A percentile compares a stretch with the other conserved stretches of the same genome.
These are phyloP conservation scores for Poeciliopsis turrubarensis DNA, from an alignment of 2,113 vertebrate genomes.

Conservation along the genomic window DNA sequence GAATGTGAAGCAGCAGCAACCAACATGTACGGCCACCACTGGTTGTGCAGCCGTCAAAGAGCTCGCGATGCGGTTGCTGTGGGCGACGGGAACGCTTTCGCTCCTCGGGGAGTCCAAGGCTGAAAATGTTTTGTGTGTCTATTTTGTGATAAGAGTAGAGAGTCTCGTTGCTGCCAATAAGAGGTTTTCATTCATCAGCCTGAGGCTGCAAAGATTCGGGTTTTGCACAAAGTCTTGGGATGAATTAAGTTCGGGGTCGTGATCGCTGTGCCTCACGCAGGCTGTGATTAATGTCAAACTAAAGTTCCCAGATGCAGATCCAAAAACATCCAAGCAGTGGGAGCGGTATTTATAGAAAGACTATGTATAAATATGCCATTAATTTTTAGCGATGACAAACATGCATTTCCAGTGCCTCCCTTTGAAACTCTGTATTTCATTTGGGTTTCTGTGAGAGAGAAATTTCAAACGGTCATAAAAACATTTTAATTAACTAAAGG, in stretches of 20 bases:
- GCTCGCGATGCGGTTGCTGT: conserved; percentile 10
- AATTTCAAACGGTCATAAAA: too few species aligned
- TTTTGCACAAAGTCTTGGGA: not conserved
- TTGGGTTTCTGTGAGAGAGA: too few species aligned
- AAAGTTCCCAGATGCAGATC: not conserved
- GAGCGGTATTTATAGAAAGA: conserved; percentile 2
- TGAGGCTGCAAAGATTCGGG: conserved; percentile 20
- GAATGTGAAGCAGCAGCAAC: conserved; percentile 5
- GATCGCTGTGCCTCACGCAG: conserved; percentile 10
- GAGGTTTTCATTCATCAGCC: conserved; percentile 38
- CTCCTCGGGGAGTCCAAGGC: conserved; percentile 25
- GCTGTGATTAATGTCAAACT: conserved; percentile 31
- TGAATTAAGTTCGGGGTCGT: conserved; percentile 21
- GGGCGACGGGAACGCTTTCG: conserved; percentile 41
- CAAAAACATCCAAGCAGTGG: not conserved
- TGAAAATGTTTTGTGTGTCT: not conserved
- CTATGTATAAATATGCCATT: not conserved
- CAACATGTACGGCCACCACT: conserved; percentile 28
- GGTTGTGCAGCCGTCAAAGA: conserved; percentile 35
- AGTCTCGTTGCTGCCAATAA: conserved; percentile 13
- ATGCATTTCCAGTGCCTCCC: not conserved
- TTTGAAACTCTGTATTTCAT: too few species aligned
- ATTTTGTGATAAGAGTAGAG: not conserved
- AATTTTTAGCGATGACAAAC: not conserved
- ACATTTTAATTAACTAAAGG: too few species aligned